Conservation (phyloP, 2,888 invertebrate genomes). For the Lasioglossum malachurum region DNA sequence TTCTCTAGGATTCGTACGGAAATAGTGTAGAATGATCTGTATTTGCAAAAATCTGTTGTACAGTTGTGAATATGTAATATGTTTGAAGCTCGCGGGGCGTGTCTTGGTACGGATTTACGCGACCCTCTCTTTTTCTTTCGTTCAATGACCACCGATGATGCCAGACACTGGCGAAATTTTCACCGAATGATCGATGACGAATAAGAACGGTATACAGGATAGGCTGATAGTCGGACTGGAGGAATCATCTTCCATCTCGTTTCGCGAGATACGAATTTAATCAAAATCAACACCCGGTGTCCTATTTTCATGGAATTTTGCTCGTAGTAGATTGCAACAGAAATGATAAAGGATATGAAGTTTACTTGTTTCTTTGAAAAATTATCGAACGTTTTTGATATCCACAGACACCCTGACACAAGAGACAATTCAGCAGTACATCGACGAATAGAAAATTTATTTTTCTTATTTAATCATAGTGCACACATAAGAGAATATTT, state of each 20-base stretch:
- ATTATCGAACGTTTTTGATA: not conserved
- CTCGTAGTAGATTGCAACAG: not conserved
- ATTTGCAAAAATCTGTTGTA: not conserved
- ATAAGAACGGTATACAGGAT: not conserved
- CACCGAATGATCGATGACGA: conserved; percentile 9
- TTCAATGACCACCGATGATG: conserved; percentile 1
- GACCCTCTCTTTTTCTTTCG: not conserved
- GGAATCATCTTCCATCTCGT: not conserved
- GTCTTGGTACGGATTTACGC: conserved; percentile 52
- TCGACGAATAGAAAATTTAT: not conserved
- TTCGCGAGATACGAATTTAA: not conserved
- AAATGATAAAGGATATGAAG: not conserved
- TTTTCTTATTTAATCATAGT: too few relatives aligned
- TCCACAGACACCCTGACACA: not conserved
- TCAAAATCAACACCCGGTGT: not conserved
- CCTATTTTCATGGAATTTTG: not conserved
- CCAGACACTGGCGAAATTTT: not conserved
- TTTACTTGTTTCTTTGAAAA: not conserved
- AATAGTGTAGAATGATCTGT: not conserved
- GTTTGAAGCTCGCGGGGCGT: conserved; percentile 51
- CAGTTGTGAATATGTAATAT: not conserved
- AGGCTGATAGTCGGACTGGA: not conserved
- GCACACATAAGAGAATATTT: not conserved
- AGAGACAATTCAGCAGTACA: not conserved
- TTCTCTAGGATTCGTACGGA: not conserved